Percentiles rank a stretch among this genome's conserved stretches.
These are phyloP conservation scores for Periophthalmus modestus DNA, from an alignment of 2,113 vertebrate genomes.

Conservation along the genomic window DNA sequence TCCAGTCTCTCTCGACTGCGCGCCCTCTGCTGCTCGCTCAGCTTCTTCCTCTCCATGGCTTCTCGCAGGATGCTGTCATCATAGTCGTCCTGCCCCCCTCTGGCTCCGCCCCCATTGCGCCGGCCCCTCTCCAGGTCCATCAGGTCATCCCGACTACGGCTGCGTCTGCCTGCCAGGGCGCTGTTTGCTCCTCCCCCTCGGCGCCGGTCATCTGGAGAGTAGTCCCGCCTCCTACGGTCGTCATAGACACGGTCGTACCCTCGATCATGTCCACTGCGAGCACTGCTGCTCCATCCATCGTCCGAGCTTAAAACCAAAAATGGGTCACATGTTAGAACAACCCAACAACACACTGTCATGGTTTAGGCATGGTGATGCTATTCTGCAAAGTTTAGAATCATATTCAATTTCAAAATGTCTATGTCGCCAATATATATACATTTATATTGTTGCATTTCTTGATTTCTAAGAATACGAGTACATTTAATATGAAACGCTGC, in stretches of 20 bases:
- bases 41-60: constrained; percentile 82
- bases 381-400: too few relatives aligned
- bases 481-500: too few relatives aligned
- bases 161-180: constrained; percentile 68
- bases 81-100: constrained; percentile 66
- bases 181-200: constrained; percentile 21
- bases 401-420: too few relatives aligned
- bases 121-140: constrained; percentile 67
- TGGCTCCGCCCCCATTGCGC: constrained; percentile 7
- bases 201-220: constrained; percentile 64
- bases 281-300: constrained; percentile 75
- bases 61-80: constrained; percentile 83
- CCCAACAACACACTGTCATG: background rate
- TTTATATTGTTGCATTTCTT: too few relatives aligned
- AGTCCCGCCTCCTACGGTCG: constrained; percentile 68
- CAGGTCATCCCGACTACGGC: constrained; percentile 86
- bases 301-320: constrained; percentile 62
- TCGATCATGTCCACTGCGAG: constrained; percentile 57
- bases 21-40: constrained; percentile 75
- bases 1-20: constrained; percentile 79
- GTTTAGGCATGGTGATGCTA: background rate
- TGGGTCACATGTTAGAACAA: background rate
- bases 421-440: too few relatives aligned
- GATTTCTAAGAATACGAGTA: too few relatives aligned
- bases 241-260: constrained; percentile 58